These are phyloP conservation scores for Poecilia velifera DNA, from an alignment of 2,797 vertebrate species.

Conservation along the genomic window DNA sequence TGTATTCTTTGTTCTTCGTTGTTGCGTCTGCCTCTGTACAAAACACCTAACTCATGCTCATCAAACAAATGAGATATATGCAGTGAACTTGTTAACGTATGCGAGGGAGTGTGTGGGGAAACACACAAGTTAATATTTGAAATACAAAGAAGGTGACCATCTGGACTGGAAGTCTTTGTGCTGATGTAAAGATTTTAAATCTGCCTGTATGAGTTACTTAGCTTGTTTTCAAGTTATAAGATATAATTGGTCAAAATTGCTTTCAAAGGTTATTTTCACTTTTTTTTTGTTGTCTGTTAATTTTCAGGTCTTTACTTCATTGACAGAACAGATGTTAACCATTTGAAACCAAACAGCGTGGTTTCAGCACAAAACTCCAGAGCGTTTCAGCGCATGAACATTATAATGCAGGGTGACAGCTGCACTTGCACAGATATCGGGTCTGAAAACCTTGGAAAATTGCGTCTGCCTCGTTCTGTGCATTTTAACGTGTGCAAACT, in stretches of 20 bases:
- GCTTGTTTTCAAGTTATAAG: conserved; percentile 4
- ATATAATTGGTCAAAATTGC: background rate
- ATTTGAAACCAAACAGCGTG: conserved; percentile 11
- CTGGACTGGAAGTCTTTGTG: conserved; percentile 29
- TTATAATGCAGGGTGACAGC: conserved; percentile 42
- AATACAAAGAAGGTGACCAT: conserved; percentile 32
- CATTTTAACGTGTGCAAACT: conserved; percentile 59
- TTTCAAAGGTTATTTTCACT: conserved; percentile 22
- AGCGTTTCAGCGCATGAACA: conserved; percentile 25
- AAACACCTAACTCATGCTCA: background rate
- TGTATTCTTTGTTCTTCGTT: background rate
- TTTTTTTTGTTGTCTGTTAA: background rate
- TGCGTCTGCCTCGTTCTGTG: conserved; percentile 43
- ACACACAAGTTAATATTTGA: conserved; percentile 9
- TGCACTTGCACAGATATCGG: conserved; percentile 19
- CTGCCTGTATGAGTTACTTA: conserved; percentile 5
- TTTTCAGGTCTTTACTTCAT: conserved; percentile 2
- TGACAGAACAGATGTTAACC: conserved; percentile 33
- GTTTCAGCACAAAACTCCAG: conserved; percentile 45
- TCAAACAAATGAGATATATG: background rate
- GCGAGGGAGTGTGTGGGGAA: conserved; percentile 1
- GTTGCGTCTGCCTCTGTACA: background rate
- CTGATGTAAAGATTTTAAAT: conserved; percentile 14
- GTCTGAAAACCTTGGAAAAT: conserved; percentile 44
- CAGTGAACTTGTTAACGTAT: background rate